Conservation (phyloP, 2,797 vertebrate species). For the Sarcoramphus papa region DNA sequence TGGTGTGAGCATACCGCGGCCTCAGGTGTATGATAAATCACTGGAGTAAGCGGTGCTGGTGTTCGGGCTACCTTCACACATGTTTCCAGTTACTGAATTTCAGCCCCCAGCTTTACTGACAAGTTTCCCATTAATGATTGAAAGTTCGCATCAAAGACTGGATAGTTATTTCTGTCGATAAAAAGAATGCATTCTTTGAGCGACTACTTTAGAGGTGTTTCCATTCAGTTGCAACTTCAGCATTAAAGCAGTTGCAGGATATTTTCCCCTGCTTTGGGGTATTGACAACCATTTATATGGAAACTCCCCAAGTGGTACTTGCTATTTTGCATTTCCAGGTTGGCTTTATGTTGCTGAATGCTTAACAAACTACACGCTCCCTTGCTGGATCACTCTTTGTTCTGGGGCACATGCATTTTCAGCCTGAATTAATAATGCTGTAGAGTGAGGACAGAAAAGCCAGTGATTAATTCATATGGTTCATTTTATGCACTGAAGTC, state of each 20-base stretch:
- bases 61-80: neutral
- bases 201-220: neutral
- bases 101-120: constrained; percentile 21
- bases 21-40: constrained; percentile 54
- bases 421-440: neutral
- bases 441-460: constrained; percentile 8
- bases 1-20: neutral
- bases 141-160: neutral
- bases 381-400: neutral
- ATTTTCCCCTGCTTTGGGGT: neutral
- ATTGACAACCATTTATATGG: neutral
- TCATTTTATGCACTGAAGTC: constrained; percentile 47
- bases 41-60: neutral
- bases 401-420: neutral
- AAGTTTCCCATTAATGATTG: neutral
- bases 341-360: neutral
- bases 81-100: constrained; percentile 22
- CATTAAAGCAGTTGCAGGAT: neutral
- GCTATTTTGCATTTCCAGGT: neutral
- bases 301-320: neutral
- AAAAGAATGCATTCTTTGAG: neutral
- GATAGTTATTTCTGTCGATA: neutral
- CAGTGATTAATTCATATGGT: constrained; percentile 38
- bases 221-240: neutral
- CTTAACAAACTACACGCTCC: neutral